Conservation (phyloP, 2,888 invertebrate genomes). For the Stenichneumon culpator region DNA sequence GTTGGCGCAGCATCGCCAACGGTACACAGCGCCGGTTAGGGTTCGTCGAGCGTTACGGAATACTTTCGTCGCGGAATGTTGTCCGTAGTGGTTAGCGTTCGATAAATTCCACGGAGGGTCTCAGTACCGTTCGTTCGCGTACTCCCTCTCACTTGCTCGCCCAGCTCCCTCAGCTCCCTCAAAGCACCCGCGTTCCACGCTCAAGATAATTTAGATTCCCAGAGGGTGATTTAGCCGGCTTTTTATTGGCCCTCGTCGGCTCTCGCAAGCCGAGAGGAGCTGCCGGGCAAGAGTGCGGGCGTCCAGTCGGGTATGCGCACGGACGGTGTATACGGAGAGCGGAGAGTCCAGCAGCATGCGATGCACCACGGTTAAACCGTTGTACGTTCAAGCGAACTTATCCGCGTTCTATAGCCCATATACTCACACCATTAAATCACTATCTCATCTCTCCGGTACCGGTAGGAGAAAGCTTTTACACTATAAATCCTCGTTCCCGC, state of each 20-base stretch:
- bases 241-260: constrained; percentile 72
- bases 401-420: constrained; percentile 12
- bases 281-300: not conserved
- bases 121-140: constrained; percentile 35
- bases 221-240: constrained; percentile 79
- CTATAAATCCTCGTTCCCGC: constrained; percentile 41
- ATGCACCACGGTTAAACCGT: constrained; percentile 34
- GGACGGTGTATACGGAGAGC: not conserved
- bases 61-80: constrained; percentile 79
- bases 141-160: constrained; percentile 23
- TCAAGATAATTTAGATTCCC: constrained; percentile 82
- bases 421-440: constrained; percentile 46
- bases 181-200: constrained; percentile 78
- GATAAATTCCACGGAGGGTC: constrained; percentile 77
- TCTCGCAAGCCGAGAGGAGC: constrained; percentile 18
- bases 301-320: constrained; percentile 14
- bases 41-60: constrained; percentile 73
- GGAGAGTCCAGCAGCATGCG: constrained; percentile 36
- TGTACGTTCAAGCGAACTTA: constrained; percentile 23
- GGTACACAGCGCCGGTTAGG: constrained; percentile 50
- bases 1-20: constrained; percentile 48
- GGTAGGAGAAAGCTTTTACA: constrained; percentile 26
- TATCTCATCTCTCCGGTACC: constrained; percentile 37
- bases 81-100: constrained; percentile 77
- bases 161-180: constrained; percentile 69